Percentiles rank a stretch among this genome's conserved stretches.
phyloP scores from a whole-genome alignment of 2,113 vertebrate genomes.

The Pseudopodoces humilis region DNA sequence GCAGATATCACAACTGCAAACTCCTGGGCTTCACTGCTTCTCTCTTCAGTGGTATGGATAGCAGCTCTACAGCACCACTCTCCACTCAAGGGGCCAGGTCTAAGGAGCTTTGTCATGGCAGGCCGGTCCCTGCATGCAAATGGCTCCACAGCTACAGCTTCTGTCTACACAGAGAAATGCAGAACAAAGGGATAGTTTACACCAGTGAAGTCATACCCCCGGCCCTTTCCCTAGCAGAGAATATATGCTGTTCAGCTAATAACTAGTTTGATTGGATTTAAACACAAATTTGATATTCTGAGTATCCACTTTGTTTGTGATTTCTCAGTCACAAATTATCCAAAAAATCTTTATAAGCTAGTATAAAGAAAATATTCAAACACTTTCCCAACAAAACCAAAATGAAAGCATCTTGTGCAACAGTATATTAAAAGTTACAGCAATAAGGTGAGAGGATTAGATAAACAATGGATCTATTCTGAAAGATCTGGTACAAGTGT shows the following conservation, averaged over 20 bases:
- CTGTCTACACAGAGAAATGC: background rate
- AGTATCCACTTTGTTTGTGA: background rate
- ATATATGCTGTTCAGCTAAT: background rate
- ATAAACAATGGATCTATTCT: background rate
- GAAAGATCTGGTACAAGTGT: background rate
- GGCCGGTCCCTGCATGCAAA: background rate
- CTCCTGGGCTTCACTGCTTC: background rate
- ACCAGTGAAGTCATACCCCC: background rate
- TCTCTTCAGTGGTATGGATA: background rate
- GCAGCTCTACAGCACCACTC: background rate
- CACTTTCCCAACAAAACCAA: background rate
- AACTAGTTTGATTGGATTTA: background rate
- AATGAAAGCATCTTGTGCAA: background rate
- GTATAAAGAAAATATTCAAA: background rate
- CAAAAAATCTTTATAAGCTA: background rate
- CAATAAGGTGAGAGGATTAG: background rate
- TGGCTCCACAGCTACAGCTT: background rate
- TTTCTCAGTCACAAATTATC: background rate
- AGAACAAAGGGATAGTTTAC: background rate
- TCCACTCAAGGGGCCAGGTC: background rate
- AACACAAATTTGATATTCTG: background rate
- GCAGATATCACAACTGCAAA: background rate
- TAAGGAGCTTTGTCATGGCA: background rate
- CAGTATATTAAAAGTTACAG: background rate
- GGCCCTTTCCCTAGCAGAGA: background rate